Conservation (phyloP, 2,113 vertebrate species). For the Grammomys surdaster region DNA sequence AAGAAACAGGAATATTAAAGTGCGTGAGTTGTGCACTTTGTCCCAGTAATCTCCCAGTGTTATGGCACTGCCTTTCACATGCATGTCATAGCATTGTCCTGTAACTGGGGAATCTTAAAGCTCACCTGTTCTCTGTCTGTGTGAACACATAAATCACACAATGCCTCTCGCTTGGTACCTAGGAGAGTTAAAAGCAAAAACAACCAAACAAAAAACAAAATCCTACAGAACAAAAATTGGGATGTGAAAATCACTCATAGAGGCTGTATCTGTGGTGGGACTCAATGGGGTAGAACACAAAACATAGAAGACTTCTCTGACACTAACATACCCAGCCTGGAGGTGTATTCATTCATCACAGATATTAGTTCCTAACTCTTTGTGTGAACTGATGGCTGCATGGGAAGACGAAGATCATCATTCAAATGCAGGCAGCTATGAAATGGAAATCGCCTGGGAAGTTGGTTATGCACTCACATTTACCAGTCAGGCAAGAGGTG, state of each 20-base stretch:
- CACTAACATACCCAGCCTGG: too few relatives aligned
- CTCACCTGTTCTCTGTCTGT: not conserved
- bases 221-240: not conserved
- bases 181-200: not conserved
- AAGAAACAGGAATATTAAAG: not conserved
- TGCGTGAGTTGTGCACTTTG: not conserved
- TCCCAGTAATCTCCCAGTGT: not conserved
- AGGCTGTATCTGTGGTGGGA: not conserved
- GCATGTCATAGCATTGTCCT: not conserved
- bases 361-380: not conserved
- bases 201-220: not conserved
- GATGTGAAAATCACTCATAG: not conserved
- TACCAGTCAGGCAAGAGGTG: not conserved
- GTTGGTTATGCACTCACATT: not conserved
- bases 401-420: not conserved
- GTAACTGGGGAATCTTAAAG: not conserved
- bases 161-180: not conserved
- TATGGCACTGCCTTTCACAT: not conserved
- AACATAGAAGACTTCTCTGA: not conserved
- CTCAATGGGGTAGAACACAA: not conserved
- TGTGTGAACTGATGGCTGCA: not conserved
- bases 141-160: not conserved
- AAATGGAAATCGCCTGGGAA: not conserved
- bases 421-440: not conserved
- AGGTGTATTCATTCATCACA: not conserved